phyloP scores from a whole-genome alignment of 2,888 invertebrate genomes.

The Teleogryllus oceanicus region DNA sequence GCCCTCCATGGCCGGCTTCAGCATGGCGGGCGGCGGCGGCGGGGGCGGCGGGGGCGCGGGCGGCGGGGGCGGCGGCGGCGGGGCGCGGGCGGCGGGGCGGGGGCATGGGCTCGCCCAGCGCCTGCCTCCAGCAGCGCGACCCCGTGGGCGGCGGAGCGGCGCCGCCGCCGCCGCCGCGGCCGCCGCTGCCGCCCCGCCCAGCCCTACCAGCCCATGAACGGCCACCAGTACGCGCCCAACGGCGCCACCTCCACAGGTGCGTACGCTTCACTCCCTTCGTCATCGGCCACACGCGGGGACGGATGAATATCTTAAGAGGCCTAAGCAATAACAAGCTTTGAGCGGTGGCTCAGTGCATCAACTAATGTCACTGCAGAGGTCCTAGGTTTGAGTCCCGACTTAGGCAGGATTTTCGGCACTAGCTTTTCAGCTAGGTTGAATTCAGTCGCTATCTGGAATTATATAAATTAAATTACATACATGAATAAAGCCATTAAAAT shows the following conservation, averaged over 20 bases:
- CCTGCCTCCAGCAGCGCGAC: constrained; percentile 41
- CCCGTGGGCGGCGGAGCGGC: constrained; percentile 41
- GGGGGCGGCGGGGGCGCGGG: constrained; percentile 46
- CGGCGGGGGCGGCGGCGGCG: constrained; percentile 44
- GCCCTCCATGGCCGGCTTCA: constrained; percentile 58
- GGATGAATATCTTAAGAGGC: too few species aligned
- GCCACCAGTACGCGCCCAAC: constrained; percentile 51
- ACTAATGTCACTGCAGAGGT: too few species aligned
- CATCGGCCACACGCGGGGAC: too few species aligned
- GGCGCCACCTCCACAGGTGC: constrained; percentile 56
- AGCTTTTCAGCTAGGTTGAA: too few species aligned
- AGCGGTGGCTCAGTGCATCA: too few species aligned
- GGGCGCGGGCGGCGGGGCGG: constrained; percentile 43
- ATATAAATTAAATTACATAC: too few species aligned
- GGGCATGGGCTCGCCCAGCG: constrained; percentile 51
- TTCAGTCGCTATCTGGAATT: too few species aligned
- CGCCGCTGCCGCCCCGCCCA: constrained; percentile 53
- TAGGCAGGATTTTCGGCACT: too few species aligned
- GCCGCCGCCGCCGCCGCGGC: constrained; percentile 45
- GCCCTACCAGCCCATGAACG: constrained; percentile 57
- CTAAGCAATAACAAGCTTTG: too few species aligned
- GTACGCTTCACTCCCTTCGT: background rate
- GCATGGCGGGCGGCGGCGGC: constrained; percentile 41
- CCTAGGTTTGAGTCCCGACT: too few species aligned
- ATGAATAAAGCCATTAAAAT: too few species aligned